These are phyloP conservation scores for Morpho achilles DNA, from an alignment of 2,888 invertebrate species.

Conservation along the genomic window DNA sequence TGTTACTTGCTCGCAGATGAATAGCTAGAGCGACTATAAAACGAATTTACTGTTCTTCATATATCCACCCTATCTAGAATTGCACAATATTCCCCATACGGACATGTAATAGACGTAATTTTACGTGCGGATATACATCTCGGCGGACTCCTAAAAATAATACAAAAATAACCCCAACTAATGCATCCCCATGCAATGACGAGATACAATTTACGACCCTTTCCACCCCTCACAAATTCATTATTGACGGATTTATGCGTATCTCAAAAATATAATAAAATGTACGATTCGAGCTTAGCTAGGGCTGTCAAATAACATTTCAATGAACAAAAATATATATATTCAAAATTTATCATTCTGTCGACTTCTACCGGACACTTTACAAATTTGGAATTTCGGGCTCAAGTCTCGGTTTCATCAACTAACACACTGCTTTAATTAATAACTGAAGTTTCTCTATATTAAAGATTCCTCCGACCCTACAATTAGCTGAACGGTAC, in stretches of 20 bases:
- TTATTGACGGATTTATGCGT: conserved; percentile 23
- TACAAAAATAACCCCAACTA: conserved; percentile 18
- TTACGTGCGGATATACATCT: background rate
- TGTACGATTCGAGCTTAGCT: background rate
- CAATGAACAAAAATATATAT: no score
- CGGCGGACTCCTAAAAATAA: conserved; percentile 6
- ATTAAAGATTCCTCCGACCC: no score
- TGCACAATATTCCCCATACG: background rate
- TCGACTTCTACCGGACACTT: no score
- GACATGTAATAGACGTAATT: background rate
- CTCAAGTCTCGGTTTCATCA: no score
- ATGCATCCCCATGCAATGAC: conserved; percentile 11
- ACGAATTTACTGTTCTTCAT: no score
- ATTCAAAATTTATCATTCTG: no score
- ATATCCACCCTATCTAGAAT: background rate
- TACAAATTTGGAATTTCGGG: no score
- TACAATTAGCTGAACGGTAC: no score
- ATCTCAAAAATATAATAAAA: conserved; percentile 15
- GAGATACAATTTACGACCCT: conserved; percentile 8
- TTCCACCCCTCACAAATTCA: conserved; percentile 14
- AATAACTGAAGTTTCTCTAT: no score
- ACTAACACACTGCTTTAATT: no score
- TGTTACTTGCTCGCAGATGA: no score
- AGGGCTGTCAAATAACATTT: background rate
- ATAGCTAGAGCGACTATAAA: no score